Conservation (phyloP, 2,797 vertebrate genomes). For the Notolepis coatsorum region DNA sequence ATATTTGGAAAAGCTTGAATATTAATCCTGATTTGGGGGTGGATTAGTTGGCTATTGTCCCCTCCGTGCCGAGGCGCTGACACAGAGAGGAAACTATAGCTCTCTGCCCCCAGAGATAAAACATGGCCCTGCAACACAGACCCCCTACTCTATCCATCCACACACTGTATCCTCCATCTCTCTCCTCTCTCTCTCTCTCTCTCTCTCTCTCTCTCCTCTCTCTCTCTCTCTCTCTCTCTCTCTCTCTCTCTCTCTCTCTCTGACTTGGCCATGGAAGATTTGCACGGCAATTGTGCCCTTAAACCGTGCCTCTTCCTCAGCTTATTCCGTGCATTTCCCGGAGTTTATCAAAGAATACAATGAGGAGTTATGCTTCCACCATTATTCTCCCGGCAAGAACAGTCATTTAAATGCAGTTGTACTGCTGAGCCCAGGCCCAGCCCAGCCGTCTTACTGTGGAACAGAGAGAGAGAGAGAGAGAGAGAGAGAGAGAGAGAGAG, state of each 20-base stretch:
- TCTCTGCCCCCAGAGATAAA: conserved; percentile 83
- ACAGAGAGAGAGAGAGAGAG: conserved; percentile 75
- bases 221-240: conserved; percentile 32
- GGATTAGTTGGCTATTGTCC: conserved; percentile 94
- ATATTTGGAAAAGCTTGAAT: conserved; percentile 90
- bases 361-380: conserved; percentile 83
- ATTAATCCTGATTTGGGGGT: conserved; percentile 96
- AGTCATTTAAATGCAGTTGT: conserved; percentile 84
- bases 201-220: conserved; percentile 46
- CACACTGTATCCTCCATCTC: conserved; percentile 57
- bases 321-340: conserved; percentile 81
- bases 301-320: conserved; percentile 78
- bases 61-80: conserved; percentile 76
- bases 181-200: conserved; percentile 23
- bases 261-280: conserved; percentile 83
- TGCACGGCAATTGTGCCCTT: conserved; percentile 83
- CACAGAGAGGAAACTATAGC: conserved; percentile 83
- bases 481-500: too few relatives aligned
- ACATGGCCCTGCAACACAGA: conserved; percentile 73
- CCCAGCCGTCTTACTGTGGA: conserved; percentile 74
- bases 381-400: conserved; percentile 85
- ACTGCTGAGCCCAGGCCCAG: conserved; percentile 74
- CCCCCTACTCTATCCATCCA: conserved; percentile 64
- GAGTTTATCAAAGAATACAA: conserved; percentile 87
- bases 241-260: conserved; percentile 34